Evolutionary conservation across 2,888 invertebrate species (phyloP).

Genomic region (Chesias legatella): DNA sequence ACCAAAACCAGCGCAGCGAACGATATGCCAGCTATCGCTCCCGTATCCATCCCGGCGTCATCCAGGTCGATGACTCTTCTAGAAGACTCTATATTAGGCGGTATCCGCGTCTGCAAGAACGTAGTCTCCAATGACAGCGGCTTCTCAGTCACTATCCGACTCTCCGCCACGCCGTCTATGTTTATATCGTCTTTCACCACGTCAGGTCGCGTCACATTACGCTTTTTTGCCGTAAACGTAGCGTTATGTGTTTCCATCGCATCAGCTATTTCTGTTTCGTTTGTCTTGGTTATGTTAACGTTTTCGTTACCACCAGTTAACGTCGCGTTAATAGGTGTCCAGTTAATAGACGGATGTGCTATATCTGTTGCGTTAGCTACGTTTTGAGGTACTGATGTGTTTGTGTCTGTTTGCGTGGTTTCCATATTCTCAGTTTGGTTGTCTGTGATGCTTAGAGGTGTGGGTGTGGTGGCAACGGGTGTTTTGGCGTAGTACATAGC

Average conservation of each 20-base stretch:
- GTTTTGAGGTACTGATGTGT: slow-evolving; percentile 31
- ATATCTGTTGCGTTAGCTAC: slow-evolving; percentile 39
- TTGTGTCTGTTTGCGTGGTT: slow-evolving; percentile 26
- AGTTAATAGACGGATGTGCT: slow-evolving; percentile 46
- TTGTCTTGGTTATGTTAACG: slow-evolving; percentile 34
- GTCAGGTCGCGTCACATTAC: slow-evolving; percentile 60
- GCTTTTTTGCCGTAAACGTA: slow-evolving; percentile 50
- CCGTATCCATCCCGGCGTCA: slow-evolving; percentile 75
- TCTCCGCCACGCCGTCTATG: slow-evolving; percentile 50
- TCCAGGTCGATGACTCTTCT: slow-evolving; percentile 59
- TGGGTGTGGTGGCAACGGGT: slow-evolving; percentile 36
- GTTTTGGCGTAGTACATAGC: slow-evolving; percentile 70
- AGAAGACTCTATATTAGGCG: slow-evolving; percentile 65
- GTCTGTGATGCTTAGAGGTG: slow-evolving; percentile 41
- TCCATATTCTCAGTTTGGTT: slow-evolving; percentile 27
- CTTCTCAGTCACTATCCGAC: slow-evolving; percentile 69
- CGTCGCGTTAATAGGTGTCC: slow-evolving; percentile 53
- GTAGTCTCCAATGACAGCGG: slow-evolving; percentile 68
- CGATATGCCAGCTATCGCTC: slow-evolving; percentile 85
- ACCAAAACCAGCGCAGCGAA: slow-evolving; percentile 83
- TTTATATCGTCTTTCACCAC: slow-evolving; percentile 60
- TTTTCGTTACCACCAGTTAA: no score
- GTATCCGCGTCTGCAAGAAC: slow-evolving; percentile 65
- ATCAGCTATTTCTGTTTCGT: slow-evolving; percentile 41
- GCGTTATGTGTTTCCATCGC: slow-evolving; percentile 54